These are phyloP conservation scores for Chiloscyllium plagiosum DNA, from an alignment of 2,113 vertebrate genomes.

Conservation along the genomic window DNA sequence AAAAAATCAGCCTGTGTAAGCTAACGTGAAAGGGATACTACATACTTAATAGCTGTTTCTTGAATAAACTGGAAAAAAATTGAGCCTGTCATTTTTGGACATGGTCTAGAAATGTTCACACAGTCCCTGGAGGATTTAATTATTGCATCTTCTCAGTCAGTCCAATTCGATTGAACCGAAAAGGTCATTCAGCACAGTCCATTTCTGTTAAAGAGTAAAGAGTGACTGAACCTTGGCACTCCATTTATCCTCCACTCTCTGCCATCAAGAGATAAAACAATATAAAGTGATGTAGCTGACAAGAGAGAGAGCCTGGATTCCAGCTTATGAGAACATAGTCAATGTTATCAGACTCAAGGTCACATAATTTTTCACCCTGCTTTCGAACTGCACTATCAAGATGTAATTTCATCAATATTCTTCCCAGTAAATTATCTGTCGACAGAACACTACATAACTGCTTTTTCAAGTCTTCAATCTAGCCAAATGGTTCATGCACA, in stretches of 20 bases:
- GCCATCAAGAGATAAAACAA: constrained; percentile 34
- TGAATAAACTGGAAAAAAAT: constrained; percentile 33
- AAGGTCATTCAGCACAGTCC: constrained; percentile 33
- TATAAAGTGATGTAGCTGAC: constrained; percentile 35
- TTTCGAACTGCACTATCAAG: constrained; percentile 36
- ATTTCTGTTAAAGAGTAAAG: constrained; percentile 38
- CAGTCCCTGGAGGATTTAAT: constrained; percentile 33
- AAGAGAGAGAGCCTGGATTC: constrained; percentile 28
- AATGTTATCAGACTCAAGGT: constrained; percentile 37
- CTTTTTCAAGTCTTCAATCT: constrained; percentile 33
- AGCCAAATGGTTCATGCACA: constrained; percentile 20
- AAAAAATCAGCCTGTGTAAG: neutral
- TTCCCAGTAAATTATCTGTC: constrained; percentile 32
- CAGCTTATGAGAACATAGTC: constrained; percentile 29
- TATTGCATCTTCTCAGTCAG: constrained; percentile 32
- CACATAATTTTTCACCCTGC: constrained; percentile 35
- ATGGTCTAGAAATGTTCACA: constrained; percentile 29
- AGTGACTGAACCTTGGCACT: constrained; percentile 27
- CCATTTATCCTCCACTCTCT: constrained; percentile 35
- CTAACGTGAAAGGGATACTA: neutral
- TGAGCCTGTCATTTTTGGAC: constrained; percentile 35
- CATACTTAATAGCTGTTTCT: constrained; percentile 25
- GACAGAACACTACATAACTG: constrained; percentile 35
- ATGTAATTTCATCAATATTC: constrained; percentile 38
- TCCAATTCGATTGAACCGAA: constrained; percentile 35